Conservation (phyloP, 1,140 invertebrate species). For the Pachyrhynchus sulphureomaculatus region DNA sequence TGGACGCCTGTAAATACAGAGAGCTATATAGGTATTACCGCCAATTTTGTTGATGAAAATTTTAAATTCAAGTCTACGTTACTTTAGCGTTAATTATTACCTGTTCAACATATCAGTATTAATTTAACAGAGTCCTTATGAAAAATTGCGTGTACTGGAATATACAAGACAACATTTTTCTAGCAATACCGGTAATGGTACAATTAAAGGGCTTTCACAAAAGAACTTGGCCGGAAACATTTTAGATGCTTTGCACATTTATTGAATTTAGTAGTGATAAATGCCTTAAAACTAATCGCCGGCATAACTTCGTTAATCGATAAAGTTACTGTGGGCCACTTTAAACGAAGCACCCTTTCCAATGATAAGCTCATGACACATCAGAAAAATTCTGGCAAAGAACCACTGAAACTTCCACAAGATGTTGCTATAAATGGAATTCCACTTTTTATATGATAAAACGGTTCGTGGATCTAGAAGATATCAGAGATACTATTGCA, state of each 20-base stretch:
- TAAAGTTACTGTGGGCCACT: slow-evolving; percentile 38
- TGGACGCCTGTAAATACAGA: too few species aligned
- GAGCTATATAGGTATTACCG: too few species aligned
- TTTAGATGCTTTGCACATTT: slow-evolving; percentile 38
- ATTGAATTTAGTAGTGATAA: too few species aligned
- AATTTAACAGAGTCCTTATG: slow-evolving; percentile 28
- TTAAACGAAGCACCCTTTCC: slow-evolving; percentile 37
- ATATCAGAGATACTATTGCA: too few species aligned
- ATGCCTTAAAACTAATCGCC: slow-evolving; percentile 17
- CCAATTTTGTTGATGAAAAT: slow-evolving; percentile 33
- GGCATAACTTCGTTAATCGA: slow-evolving; percentile 34
- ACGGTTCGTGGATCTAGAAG: slow-evolving; percentile 41
- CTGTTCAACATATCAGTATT: background rate
- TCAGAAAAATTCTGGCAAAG: slow-evolving; percentile 5
- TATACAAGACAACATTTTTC: slow-evolving; percentile 23
- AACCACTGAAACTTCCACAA: slow-evolving; percentile 38
- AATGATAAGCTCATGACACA: slow-evolving; percentile 35
- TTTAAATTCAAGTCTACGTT: too few species aligned
- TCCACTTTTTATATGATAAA: slow-evolving; percentile 46
- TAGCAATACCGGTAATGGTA: slow-evolving; percentile 31
- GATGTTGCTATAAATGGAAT: slow-evolving; percentile 48
- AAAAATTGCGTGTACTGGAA: slow-evolving; percentile 32
- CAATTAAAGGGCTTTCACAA: slow-evolving; percentile 22
- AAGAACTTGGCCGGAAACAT: slow-evolving; percentile 19
- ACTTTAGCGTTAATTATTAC: slow-evolving; percentile 1